Percentiles rank a stretch among this genome's conserved stretches.
Conservation (phyloP, 2,113 vertebrate species). For the Dicaeum eximium region DNA sequence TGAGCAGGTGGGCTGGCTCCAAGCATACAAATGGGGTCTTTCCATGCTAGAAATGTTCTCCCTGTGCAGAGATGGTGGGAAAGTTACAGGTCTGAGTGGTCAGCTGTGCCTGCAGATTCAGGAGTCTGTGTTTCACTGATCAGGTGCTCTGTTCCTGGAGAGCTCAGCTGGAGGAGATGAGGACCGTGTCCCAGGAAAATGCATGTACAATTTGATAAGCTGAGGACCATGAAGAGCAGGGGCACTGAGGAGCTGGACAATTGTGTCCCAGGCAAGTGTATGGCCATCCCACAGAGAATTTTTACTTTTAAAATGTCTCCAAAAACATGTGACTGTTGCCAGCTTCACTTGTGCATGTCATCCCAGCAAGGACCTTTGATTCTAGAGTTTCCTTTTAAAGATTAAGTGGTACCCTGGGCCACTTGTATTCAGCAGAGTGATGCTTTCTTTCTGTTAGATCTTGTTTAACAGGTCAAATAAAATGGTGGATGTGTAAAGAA, state of each 20-base stretch:
- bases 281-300: neutral
- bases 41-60: neutral
- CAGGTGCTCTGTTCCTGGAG: neutral
- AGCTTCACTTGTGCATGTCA: neutral
- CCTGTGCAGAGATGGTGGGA: neutral
- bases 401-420: neutral
- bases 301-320: neutral
- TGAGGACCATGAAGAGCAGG: neutral
- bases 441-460: neutral
- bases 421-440: neutral
- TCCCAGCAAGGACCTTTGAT: neutral
- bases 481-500: neutral
- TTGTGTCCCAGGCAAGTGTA: neutral
- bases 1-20: neutral
- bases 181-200: neutral
- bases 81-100: neutral
- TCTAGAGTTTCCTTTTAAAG: neutral
- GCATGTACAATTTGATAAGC: neutral
- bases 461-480: neutral
- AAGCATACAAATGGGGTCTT: neutral
- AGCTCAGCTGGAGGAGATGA: neutral
- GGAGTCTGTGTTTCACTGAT: neutral
- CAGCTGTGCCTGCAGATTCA: neutral
- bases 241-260: neutral
- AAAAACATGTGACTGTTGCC: neutral